Base-by-base conservation (phyloP, 2,888 invertebrate species). In the Acanthosepion lycidas region DNA sequence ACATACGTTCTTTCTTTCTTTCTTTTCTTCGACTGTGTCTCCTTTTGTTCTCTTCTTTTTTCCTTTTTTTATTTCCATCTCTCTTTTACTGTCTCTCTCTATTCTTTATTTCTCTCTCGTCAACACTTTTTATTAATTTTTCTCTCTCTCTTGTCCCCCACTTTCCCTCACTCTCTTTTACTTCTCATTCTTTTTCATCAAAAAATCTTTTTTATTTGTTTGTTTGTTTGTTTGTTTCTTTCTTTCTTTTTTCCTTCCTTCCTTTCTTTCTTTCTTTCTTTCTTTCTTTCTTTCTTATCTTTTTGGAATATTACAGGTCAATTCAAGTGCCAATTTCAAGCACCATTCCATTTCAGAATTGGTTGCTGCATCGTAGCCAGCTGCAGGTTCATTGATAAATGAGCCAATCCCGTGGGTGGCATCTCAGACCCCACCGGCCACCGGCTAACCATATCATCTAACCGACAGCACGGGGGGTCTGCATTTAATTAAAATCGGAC, bases 351-450 rank as follows among this genome's bases (percentile, higher is more conserved):
- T 78, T 78, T 78, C 78, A 78, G 23, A 78, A 78, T n/a, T n/a
- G n/a, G n/a, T n/a, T n/a, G 78, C 78, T 78, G 78, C 78, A 78
- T 59, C 59, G 59, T 59, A 59, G n/a, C 78, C 78, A 78, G n/a
- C 78, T 78, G 78, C 78, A 78, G n/a, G 78, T 78, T 78, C n/a
- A n/a, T 78, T 78, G 78, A 78, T 78, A 78, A 78, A 78, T 78
- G 78, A n/a, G 78, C 78, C 59, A 59, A 59, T 59, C 20, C 78
- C 33, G 78, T 78, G 78, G 78, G 78, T 78, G 78, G 78, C 78
- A 78, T 78, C n/a, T 78, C 78, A n/a, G n/a, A n/a, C 78, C 78
- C 78, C 78, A 33, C 78, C 78, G 78, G 12, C 78, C 78, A 78
- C 33, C 78, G 78, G n/a, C 33, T 78, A 78, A 78, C 78, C 78